Evolutionary conservation across 2,113 vertebrate species (phyloP), one percentile per base, ranked within the genome.

Genomic region (Puma concolor): DNA sequence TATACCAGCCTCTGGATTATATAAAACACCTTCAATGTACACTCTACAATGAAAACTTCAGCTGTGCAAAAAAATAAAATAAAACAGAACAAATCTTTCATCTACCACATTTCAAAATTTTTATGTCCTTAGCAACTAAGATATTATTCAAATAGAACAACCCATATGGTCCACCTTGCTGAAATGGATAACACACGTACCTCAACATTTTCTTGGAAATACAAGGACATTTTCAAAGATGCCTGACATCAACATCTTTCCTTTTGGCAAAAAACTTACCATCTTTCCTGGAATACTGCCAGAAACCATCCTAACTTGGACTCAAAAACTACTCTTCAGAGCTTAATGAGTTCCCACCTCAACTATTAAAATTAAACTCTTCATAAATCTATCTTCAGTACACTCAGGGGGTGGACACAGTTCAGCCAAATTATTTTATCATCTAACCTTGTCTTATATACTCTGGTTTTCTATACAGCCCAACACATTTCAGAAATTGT

Each of bases 331-430:
- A 57, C 10, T 82, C 52, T 92, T 96, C 71, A 89, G 15, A 79
- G 54, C 57, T 93, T 91, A 88, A 93, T 54, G 29, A 84, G 44
- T 82, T 94, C 69, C 52, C 21, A 96, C 27, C 27, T 88, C 82
- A 93, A 95, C 27, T 85, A 88, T 94, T 81, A 94, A 88, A 89
- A 84, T 91, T 77, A 67, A 91, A 60, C 36, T 84, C 31, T 60
- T 95, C 79, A 91, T 69, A 91, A 91, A 95, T 74, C 50, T 79
- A 50, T 80, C 76, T 91, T 95, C 17, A 36, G 11, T 76, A 82
- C 41, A 69, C 25, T 85, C 16, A 85, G 48, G 7, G 54, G 76
- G 27, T 91, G 8, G 11, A 69, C 44, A 76, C 2, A 48, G 63
- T 84, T 86, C 16, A 66, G 81, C 48, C 74, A 88, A 74, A 80